phyloP scores from a whole-genome alignment of 2,113 vertebrate genomes.

The Semnornis frantzii region DNA sequence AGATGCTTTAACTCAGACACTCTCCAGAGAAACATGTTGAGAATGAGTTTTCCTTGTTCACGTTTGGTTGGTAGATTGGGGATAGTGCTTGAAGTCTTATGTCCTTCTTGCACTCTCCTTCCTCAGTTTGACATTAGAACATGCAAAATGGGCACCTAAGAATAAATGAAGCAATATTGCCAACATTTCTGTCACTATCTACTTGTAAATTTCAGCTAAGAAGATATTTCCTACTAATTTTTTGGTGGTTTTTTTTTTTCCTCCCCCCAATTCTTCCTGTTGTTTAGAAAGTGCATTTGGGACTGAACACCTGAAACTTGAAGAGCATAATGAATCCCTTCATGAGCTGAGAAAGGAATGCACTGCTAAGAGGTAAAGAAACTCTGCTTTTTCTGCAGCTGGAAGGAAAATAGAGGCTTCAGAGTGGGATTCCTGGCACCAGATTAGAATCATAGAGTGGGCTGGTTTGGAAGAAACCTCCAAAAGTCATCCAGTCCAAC shows the following conservation, averaged over 20 bases:
- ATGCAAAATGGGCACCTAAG: neutral
- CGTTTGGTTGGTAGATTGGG: neutral
- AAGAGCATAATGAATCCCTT: constrained; percentile 86
- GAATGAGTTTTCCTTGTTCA: neutral
- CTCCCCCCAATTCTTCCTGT: neutral
- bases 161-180: neutral
- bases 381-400: neutral
- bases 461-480: no score
- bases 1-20: neutral
- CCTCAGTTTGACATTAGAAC: neutral
- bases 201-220: neutral
- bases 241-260: neutral
- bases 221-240: neutral
- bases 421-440: neutral
- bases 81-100: neutral
- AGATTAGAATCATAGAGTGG: no score
- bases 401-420: neutral
- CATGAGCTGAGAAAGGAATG: constrained; percentile 89
- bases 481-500: no score
- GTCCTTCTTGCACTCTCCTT: neutral
- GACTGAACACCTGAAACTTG: constrained; percentile 82
- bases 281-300: constrained; percentile 85
- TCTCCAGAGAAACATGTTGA: neutral
- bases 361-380: constrained; percentile 92
- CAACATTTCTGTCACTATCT: neutral